A percentile compares a stretch with the other conserved stretches of the same genome.
Evolutionary conservation across 2,888 invertebrate genomes (phyloP).

Genomic region (Tinea semifulvella): DNA sequence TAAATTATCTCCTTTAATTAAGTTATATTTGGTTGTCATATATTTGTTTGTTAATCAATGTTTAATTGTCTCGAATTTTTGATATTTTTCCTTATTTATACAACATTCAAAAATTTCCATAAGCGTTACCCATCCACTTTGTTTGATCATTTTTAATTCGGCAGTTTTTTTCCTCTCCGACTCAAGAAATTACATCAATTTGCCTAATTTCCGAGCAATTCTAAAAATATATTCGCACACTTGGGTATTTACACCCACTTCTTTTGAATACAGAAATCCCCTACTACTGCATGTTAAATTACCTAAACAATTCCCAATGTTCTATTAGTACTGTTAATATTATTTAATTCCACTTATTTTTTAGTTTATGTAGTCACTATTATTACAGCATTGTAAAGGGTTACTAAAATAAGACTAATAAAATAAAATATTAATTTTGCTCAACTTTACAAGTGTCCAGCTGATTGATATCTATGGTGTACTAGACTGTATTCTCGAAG

Average conservation of each 20-base stretch:
- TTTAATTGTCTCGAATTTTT: slow-evolving; percentile 7
- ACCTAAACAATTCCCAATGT: too few species aligned
- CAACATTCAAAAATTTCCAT: slow-evolving; percentile 1
- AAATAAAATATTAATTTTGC: too few species aligned
- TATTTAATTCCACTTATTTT: too few species aligned
- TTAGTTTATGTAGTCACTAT: too few species aligned
- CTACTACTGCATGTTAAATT: not conserved
- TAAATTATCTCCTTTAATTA: slow-evolving; percentile 1
- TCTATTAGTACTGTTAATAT: too few species aligned
- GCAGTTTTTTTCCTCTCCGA: not conserved
- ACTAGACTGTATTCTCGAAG: too few species aligned
- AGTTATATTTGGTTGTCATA: not conserved
- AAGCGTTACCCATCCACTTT: not conserved
- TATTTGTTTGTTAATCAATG: slow-evolving; percentile 9
- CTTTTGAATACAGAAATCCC: slow-evolving; percentile 3
- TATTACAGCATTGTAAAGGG: too few species aligned
- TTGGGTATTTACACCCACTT: not conserved
- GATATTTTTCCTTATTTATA: slow-evolving; percentile 10
- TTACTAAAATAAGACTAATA: too few species aligned
- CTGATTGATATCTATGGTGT: too few species aligned
- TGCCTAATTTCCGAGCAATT: not conserved
- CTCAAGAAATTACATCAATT: not conserved
- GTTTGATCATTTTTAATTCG: not conserved
- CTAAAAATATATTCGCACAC: slow-evolving; percentile 5
- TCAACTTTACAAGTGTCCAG: too few species aligned